Evolutionary conservation across 2,113 vertebrate genomes (phyloP).

Genomic region (Grallaria varia): DNA sequence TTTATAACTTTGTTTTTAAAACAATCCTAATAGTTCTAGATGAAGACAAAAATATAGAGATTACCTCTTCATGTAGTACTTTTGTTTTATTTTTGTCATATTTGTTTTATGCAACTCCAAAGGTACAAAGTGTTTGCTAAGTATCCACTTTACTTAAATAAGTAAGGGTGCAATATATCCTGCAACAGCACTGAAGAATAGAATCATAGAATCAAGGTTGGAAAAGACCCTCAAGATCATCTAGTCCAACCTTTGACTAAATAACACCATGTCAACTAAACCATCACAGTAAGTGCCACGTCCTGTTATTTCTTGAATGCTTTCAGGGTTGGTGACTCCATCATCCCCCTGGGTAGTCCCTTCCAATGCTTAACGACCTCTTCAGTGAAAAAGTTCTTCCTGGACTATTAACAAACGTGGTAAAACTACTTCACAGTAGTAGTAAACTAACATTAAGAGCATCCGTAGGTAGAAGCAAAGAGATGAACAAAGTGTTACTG

Average conservation of each 20-base stretch:
- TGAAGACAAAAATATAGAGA: background rate
- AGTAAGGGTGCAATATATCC: background rate
- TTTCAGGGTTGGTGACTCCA: background rate
- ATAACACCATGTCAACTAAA: background rate
- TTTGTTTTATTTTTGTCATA: background rate
- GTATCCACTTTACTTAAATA: background rate
- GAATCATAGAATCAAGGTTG: too few species aligned
- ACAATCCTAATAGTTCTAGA: background rate
- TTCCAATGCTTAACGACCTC: background rate
- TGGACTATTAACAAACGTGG: background rate
- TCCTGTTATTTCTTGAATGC: background rate
- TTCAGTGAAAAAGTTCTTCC: background rate
- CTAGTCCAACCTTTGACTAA: background rate
- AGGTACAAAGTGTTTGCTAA: background rate
- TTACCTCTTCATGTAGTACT: background rate
- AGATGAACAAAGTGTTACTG: background rate
- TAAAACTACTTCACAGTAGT: background rate
- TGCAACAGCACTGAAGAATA: background rate
- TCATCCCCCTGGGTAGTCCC: background rate
- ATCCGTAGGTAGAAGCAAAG: background rate
- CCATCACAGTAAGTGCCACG: rapidly evolving
- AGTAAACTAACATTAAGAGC: background rate
- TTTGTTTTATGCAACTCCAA: background rate
- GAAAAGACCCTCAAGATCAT: background rate
- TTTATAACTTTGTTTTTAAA: background rate